phyloP scores from a whole-genome alignment of 2,888 invertebrate species.

The Cantharis rustica region DNA sequence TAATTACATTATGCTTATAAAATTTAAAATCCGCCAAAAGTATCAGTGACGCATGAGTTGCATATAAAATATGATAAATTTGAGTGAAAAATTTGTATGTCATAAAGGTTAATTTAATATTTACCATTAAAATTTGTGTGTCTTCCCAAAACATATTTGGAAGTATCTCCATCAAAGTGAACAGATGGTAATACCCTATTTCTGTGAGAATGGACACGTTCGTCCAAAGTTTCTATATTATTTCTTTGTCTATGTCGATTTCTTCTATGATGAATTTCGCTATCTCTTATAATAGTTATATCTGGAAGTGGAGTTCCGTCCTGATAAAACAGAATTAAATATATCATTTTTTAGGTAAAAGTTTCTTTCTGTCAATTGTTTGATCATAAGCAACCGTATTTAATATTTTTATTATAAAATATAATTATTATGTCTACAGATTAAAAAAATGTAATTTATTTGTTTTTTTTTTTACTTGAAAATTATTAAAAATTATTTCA shows the following conservation, averaged over 20 bases:
- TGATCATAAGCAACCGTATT: too few relatives aligned
- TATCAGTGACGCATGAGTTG: too few relatives aligned
- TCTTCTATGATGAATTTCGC: slow-evolving; percentile 27
- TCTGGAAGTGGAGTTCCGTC: slow-evolving; percentile 5
- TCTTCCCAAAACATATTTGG: slow-evolving; percentile 60
- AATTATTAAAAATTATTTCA: too few relatives aligned
- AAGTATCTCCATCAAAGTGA: slow-evolving; percentile 68
- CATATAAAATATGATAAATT: too few relatives aligned
- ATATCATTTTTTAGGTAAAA: not conserved
- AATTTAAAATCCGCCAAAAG: too few relatives aligned
- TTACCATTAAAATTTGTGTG: slow-evolving; percentile 66
- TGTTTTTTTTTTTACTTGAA: too few relatives aligned
- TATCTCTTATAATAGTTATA: slow-evolving; percentile 11
- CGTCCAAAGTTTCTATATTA: slow-evolving; percentile 33
- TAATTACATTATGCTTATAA: too few relatives aligned
- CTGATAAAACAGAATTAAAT: not conserved
- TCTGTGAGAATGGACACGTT: slow-evolving; percentile 15
- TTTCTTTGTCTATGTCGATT: slow-evolving; percentile 33
- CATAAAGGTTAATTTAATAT: slow-evolving; percentile 5
- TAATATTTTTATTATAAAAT: too few relatives aligned
- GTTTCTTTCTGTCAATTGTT: not conserved
- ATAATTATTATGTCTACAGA: too few relatives aligned
- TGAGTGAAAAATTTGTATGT: too few relatives aligned
- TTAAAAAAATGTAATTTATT: too few relatives aligned
- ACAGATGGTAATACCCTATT: slow-evolving; percentile 61